Conservation (phyloP, 1,140 invertebrate genomes). For the Calycopis cecrops region DNA sequence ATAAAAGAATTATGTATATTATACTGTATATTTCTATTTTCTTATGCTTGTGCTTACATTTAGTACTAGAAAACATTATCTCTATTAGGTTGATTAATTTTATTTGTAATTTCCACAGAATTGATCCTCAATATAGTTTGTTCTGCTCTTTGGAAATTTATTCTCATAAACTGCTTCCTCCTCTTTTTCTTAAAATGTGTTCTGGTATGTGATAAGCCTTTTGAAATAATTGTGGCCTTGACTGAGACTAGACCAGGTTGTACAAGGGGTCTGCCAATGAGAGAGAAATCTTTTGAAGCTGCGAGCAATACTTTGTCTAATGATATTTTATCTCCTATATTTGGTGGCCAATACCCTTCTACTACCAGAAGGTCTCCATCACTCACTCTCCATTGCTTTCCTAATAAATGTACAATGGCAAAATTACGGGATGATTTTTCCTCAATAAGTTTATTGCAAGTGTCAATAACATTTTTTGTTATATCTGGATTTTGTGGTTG, state of each 20-base stretch:
- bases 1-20: too few species aligned
- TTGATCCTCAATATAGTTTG: conserved; percentile 86
- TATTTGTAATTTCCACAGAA: conserved; percentile 73
- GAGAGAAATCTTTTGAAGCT: conserved; percentile 89
- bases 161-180: conserved; percentile 86
- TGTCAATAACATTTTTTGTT: conserved; percentile 55
- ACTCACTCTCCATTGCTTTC: conserved; percentile 92
- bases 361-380: conserved; percentile 90
- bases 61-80: conserved; percentile 45
- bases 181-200: conserved; percentile 84
- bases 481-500: conserved; percentile 36
- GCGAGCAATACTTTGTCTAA: conserved; percentile 92
- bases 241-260: conserved; percentile 84
- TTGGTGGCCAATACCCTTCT: conserved; percentile 89
- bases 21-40: background rate
- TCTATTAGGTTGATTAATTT: conserved; percentile 52
- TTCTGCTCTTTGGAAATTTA: conserved; percentile 83
- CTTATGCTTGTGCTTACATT: background rate
- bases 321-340: conserved; percentile 86
- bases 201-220: conserved; percentile 90
- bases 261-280: conserved; percentile 89
- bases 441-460: conserved; percentile 63
- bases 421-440: conserved; percentile 84
- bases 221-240: conserved; percentile 92
- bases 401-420: conserved; percentile 88